Evolutionary conservation across 2,888 invertebrate species (phyloP).

Genomic region (Netelia fuscicornis): DNA sequence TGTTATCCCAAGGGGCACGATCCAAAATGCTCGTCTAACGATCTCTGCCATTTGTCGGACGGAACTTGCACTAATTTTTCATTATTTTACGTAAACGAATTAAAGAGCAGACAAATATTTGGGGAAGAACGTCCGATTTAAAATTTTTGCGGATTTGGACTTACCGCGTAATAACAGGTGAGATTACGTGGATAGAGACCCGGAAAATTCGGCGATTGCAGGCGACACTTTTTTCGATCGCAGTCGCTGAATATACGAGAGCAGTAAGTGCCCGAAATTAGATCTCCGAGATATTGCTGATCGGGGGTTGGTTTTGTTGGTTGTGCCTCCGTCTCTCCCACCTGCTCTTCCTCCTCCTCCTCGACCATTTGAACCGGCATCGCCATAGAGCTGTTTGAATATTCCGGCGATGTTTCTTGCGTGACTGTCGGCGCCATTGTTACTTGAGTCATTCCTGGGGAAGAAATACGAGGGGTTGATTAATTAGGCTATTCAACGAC

Average conservation of each 20-base stretch:
- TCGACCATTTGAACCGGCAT: conserved; percentile 79
- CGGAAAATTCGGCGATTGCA: conserved; percentile 97
- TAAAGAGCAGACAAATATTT: too few species aligned
- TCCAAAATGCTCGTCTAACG: conserved; percentile 19
- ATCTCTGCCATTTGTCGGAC: conserved; percentile 11
- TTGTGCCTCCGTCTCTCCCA: conserved; percentile 82
- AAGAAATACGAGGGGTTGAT: conserved; percentile 11
- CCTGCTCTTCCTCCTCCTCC: conserved; percentile 82
- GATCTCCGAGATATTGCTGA: conserved; percentile 92
- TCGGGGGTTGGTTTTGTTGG: conserved; percentile 85
- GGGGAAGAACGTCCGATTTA: too few species aligned
- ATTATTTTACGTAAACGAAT: background rate
- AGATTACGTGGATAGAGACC: conserved; percentile 97
- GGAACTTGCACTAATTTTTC: background rate
- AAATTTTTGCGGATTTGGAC: conserved; percentile 49
- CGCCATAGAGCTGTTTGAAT: conserved; percentile 79
- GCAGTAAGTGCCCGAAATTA: conserved; percentile 96
- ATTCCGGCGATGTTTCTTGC: conserved; percentile 74
- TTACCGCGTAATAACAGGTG: conserved; percentile 96
- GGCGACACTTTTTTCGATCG: conserved; percentile 94
- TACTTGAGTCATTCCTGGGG: conserved; percentile 76
- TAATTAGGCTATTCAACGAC: conserved; percentile 9
- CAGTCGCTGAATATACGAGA: conserved; percentile 97
- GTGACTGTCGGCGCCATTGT: conserved; percentile 74
- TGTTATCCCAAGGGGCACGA: conserved; percentile 40